Evolutionary conservation across 2,113 vertebrate genomes (phyloP).

Genomic region (Thinocorus orbignyianus): DNA sequence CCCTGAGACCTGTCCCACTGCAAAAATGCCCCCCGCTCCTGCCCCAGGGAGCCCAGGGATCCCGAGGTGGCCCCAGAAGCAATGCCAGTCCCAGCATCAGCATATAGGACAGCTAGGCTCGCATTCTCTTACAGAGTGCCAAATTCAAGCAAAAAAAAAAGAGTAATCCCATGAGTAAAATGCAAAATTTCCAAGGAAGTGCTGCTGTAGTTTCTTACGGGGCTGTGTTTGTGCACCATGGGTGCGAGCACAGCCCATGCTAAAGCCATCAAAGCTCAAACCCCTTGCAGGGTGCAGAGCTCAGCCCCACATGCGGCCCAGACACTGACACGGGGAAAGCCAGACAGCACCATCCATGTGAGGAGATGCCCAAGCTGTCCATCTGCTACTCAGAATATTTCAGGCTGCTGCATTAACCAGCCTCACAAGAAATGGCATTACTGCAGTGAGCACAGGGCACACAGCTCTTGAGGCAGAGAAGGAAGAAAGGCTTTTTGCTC

Average conservation of each 20-base stretch:
- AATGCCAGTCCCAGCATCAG: background rate
- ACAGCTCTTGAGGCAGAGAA: background rate
- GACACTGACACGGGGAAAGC: background rate
- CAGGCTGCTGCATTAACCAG: background rate
- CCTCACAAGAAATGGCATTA: background rate
- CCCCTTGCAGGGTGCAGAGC: background rate
- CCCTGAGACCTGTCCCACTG: fast-evolving
- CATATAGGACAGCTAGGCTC: fast-evolving
- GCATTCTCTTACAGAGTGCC: background rate
- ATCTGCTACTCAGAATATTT: fast-evolving
- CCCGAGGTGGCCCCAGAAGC: background rate
- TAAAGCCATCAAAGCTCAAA: background rate
- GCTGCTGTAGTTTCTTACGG: background rate
- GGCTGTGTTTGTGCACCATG: fast-evolving
- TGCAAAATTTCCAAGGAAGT: background rate
- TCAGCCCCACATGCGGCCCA: background rate
- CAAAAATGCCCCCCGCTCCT: background rate
- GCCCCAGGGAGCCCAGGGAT: fast-evolving
- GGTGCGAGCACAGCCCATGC: background rate
- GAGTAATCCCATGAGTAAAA: background rate
- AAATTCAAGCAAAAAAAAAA: background rate
- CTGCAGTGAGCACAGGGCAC: background rate
- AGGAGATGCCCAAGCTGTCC: background rate
- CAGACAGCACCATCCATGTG: background rate
- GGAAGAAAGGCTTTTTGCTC: background rate